A percentile compares a stretch with the other conserved stretches of the same genome.
Evolutionary conservation across 2,888 invertebrate species (phyloP).

Genomic region (Chelonus formosanus): DNA sequence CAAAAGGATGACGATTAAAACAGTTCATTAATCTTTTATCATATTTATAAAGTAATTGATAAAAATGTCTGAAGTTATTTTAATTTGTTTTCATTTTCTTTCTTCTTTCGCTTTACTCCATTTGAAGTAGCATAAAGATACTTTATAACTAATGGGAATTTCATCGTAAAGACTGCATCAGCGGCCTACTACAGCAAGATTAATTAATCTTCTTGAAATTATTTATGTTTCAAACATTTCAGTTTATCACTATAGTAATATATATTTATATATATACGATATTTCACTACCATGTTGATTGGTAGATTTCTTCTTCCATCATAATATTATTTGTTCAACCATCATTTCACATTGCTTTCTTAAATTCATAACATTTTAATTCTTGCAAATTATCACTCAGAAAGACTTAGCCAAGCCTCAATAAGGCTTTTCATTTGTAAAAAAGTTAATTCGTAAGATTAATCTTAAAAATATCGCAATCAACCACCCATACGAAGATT

Average conservation of each 20-base stretch:
- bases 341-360: no score
- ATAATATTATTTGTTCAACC: background rate
- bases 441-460: background rate
- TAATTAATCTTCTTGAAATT: no score
- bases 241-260: no score
- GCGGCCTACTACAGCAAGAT: slow-evolving; percentile 18
- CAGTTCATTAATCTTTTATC: slow-evolving; percentile 14
- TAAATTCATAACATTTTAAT: background rate
- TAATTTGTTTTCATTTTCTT: slow-evolving; percentile 9
- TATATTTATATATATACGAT: no score
- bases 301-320: background rate
- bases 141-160: slow-evolving; percentile 6
- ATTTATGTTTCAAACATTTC: no score
- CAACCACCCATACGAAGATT: slow-evolving; percentile 39
- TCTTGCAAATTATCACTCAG: background rate
- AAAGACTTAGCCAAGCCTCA: no score
- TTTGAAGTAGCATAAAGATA: background rate
- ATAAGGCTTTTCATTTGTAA: background rate
- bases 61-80: slow-evolving; percentile 7
- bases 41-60: slow-evolving; percentile 1
- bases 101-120: background rate
- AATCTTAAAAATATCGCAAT: slow-evolving; percentile 18
- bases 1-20: slow-evolving; percentile 38
- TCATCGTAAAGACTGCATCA: slow-evolving; percentile 25
- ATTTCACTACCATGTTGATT: no score